Evolutionary conservation across 2,113 vertebrate genomes (phyloP), one percentile per base, ranked within the genome.

Genomic region (Cynoglossus semilaevis): DNA sequence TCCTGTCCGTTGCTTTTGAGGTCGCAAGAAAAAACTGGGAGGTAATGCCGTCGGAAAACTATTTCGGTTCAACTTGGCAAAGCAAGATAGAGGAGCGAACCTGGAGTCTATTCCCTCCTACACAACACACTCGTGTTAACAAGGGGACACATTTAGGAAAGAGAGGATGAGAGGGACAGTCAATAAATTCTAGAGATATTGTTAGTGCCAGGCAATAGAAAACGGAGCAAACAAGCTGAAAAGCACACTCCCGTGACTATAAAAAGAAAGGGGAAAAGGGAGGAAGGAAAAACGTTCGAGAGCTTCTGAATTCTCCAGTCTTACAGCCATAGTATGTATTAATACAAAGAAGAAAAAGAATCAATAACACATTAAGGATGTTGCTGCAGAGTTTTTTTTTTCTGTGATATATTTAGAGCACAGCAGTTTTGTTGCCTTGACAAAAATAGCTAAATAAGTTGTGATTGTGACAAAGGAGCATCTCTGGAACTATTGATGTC

Each of bases 81-180:
- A 54, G 53, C 12, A 60, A 42, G 35, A 64, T 40, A 36, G 15
- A 41, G 18, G 34, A 53, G 22, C 66, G 36, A 74, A 61, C 53
- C 63, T 74, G 75, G 76, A 63, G 76, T 19, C 40, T 58, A 76
- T 54, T 74, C 63, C 63, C 67, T 79, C 60, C 65, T 38, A 71
- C 62, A 9, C 67, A 66, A 70, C 63, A 61, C 16, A 35, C 47
- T 61, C 37, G 66, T 71, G 74, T 76, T 78, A 77, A 71, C 69
- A 80, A 65, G 65, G 55, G 71, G 12, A 57, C 15, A 71, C 57
- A 76, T 62, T 69, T 58, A 76, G 63, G 61, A 70, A 63, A 47
- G 43, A 42, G 73, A 63, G 61, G 29, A 22, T 47, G 67, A 73
- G 71, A 63, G 51, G 74, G 53, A 15, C 58, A 51, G 67, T 54